phyloP scores from a whole-genome alignment of 2,797 vertebrate genomes.

The Aldrovandia affinis region DNA sequence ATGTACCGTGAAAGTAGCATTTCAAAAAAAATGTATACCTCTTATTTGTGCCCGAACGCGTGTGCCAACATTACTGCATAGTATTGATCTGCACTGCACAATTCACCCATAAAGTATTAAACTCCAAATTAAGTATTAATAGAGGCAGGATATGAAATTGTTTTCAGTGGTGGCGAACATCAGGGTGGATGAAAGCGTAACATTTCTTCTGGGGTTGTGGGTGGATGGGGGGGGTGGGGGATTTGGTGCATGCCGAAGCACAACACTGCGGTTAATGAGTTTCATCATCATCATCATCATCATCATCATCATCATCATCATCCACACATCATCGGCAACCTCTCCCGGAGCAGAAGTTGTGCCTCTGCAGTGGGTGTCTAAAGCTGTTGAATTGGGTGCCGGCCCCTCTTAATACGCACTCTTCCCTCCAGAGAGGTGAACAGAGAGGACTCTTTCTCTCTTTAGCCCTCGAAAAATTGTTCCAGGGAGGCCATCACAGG shows the following conservation, averaged over 20 bases:
- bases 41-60: not conserved
- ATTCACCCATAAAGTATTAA: conserved; percentile 47
- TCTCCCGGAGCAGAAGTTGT: conserved; percentile 13
- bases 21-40: not conserved
- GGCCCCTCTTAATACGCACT: too few relatives aligned
- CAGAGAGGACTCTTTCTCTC: too few relatives aligned
- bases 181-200: conserved; percentile 33
- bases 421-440: too few relatives aligned
- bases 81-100: conserved; percentile 45
- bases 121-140: conserved; percentile 57
- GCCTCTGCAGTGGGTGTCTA: conserved; percentile 37
- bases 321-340: conserved; percentile 36
- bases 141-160: conserved; percentile 41
- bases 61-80: not conserved
- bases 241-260: not conserved
- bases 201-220: conserved; percentile 1
- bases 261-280: conserved; percentile 35
- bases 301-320: too few relatives aligned
- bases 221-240: conserved; percentile 17
- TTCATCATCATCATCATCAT: conserved; percentile 28
- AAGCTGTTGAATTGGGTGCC: conserved; percentile 27
- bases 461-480: not conserved
- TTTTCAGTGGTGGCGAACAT: conserved; percentile 41
- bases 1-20: not conserved
- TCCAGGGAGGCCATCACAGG: too few relatives aligned